phyloP scores from a whole-genome alignment of 2,888 invertebrate species.

The Rhamnusium bicolor region DNA sequence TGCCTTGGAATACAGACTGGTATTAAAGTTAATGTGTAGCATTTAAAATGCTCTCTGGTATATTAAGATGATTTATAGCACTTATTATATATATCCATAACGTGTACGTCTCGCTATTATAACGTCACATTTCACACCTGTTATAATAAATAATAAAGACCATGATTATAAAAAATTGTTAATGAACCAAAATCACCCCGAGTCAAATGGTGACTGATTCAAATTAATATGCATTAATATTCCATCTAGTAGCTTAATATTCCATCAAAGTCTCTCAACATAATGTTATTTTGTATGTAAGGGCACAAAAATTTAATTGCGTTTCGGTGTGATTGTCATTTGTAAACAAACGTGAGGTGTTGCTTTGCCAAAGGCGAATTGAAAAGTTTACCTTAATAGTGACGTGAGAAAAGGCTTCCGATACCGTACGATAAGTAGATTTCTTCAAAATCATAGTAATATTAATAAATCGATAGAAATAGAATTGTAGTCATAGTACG shows the following conservation, averaged over 20 bases:
- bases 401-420: no score
- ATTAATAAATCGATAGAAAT: no score
- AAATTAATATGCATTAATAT: constrained; percentile 24
- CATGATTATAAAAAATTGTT: constrained; percentile 33
- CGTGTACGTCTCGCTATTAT: constrained; percentile 29
- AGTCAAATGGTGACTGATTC: neutral
- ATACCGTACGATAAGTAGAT: no score
- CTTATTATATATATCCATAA: constrained; percentile 28
- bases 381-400: no score
- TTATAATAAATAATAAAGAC: constrained; percentile 32
- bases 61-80: constrained; percentile 36
- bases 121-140: constrained; percentile 35
- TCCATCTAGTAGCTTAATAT: constrained; percentile 20
- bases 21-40: constrained; percentile 30
- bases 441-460: no score
- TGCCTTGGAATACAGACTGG: constrained; percentile 17
- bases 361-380: no score
- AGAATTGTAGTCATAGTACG: no score
- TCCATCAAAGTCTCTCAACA: neutral
- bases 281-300: neutral
- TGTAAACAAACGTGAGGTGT: neutral
- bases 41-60: constrained; percentile 26
- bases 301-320: neutral
- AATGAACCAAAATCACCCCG: constrained; percentile 5
- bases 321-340: neutral